Evolutionary conservation across 2,888 invertebrate genomes (phyloP), one percentile per base, ranked within the genome.

Genomic region (Spisula subtruncata): DNA sequence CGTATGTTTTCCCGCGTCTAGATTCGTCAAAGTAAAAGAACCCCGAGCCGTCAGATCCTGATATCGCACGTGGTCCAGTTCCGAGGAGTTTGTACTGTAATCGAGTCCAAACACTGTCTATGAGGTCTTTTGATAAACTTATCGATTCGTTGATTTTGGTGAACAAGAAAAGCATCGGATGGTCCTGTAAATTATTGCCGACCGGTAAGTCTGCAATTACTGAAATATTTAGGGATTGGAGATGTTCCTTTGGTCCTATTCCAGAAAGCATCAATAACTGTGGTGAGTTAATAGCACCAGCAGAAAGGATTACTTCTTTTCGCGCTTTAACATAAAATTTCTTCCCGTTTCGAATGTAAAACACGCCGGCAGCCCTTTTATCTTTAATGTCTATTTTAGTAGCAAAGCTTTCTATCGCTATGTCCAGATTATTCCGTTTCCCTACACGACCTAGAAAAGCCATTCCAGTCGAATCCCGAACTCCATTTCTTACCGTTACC

Each of bases 1-100:
- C 60, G 20, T 51, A 41, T 18, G 80, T 60, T 25, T 80, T 84
- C 29, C 75, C 81, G 18, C 84, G 80, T 85, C 66, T 81, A 1
- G 80, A 48, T 29, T 88, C 46, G 25, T 88, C 80, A 0, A 81
- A 46, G 75, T 85, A 81, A 25, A 54, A 84, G 48, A 88, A 88
- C 25, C 32, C 88, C 6, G 79, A 80, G n/a, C 84, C 88, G 20
- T 88, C 88, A 14, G 84, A 80, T 6, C 83, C 83, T 25, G 80
- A 84, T 12, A 80, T 88, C 10, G 88, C n/a, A 0, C 60, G 32
- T 1, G 85, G 84, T 48, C 88, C 88, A 2, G 85, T 51, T n/a
- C 88, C 88, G 60, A 88, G 85, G 10, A 88, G 12, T 20, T 46
- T 60, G 25, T 88, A 88, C 66, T 81, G 51, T n/a, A 88, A 48